A percentile compares a stretch with the other conserved stretches of the same genome.
phyloP scores from a whole-genome alignment of 2,797 vertebrate species.

The Sebastiscus albofasciatus region DNA sequence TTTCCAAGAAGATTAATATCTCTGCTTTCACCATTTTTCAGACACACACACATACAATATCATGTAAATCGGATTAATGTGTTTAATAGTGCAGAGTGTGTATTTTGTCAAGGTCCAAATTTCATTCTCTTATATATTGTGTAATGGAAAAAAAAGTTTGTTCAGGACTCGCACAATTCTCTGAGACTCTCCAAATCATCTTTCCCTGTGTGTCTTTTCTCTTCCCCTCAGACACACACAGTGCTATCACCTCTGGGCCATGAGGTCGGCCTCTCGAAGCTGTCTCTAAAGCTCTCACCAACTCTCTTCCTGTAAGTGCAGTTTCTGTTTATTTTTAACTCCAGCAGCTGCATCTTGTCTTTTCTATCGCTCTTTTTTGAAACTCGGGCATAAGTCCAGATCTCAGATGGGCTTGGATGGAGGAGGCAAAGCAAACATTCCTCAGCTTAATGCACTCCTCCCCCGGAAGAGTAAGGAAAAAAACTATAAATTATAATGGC shows the following conservation, averaged over 20 bases:
- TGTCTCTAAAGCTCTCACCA: slow-evolving; percentile 50
- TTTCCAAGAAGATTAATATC: not conserved
- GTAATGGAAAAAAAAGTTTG: slow-evolving; percentile 4
- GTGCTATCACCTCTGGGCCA: slow-evolving; percentile 43
- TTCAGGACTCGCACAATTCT: not conserved
- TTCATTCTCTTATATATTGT: not conserved
- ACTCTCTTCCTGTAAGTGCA: slow-evolving; percentile 55
- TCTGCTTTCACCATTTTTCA: not conserved
- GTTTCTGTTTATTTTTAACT: slow-evolving; percentile 77
- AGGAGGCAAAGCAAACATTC: slow-evolving; percentile 67
- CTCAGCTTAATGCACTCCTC: slow-evolving; percentile 30
- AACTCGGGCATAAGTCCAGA: slow-evolving; percentile 31
- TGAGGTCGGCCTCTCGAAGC: slow-evolving; percentile 46
- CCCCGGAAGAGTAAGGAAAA: slow-evolving; percentile 1
- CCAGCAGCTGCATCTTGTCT: slow-evolving; percentile 67
- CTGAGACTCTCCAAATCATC: slow-evolving; percentile 6
- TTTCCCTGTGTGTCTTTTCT: not conserved
- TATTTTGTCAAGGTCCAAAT: not conserved
- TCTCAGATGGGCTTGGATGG: slow-evolving; percentile 33
- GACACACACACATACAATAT: not conserved
- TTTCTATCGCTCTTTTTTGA: slow-evolving; percentile 36
- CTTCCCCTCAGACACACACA: slow-evolving; percentile 4
- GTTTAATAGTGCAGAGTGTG: slow-evolving; percentile 10
- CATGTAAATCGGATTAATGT: slow-evolving; percentile 3
- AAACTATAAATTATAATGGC: not conserved